Conservation (phyloP, 2,113 vertebrate species). For the Semnornis frantzii region DNA sequence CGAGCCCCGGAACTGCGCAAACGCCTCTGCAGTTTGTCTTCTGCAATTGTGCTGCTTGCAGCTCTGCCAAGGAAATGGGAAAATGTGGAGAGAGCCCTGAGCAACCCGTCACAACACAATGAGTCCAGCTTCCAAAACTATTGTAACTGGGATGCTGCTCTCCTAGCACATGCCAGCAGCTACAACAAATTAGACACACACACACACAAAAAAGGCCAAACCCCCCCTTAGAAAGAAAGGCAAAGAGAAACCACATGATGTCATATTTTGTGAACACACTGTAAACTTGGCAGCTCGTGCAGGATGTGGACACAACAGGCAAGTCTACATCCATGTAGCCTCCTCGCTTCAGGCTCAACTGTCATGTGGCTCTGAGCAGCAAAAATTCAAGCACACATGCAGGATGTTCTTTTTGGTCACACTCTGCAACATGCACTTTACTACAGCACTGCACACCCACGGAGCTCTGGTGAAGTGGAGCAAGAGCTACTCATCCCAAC, state of each 20-base stretch:
- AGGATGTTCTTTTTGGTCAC: background rate
- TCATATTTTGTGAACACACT: background rate
- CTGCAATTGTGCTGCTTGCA: conserved; percentile 35
- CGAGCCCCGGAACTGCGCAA: conserved; percentile 33
- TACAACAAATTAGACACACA: background rate
- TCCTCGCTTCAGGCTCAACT: background rate
- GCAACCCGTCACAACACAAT: conserved; percentile 7
- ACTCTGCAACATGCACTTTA: background rate
- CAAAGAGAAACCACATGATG: background rate
- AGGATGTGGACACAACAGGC: background rate
- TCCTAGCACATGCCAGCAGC: background rate
- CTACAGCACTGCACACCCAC: fast-evolving
- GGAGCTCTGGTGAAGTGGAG: background rate
- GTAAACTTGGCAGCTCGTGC: background rate
- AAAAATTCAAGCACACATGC: background rate
- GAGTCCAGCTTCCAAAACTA: conserved; percentile 11
- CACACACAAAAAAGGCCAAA: background rate
- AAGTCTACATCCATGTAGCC: background rate
- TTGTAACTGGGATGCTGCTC: conserved; percentile 3
- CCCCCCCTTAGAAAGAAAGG: background rate
- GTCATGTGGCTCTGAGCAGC: fast-evolving
- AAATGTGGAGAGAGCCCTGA: background rate
- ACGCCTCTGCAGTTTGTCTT: conserved; percentile 60
- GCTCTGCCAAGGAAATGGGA: conserved; percentile 53
- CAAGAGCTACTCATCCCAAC: background rate